These are phyloP conservation scores for Drosophila prolongata DNA, from an alignment of 2,888 invertebrate species.

Conservation along the genomic window DNA sequence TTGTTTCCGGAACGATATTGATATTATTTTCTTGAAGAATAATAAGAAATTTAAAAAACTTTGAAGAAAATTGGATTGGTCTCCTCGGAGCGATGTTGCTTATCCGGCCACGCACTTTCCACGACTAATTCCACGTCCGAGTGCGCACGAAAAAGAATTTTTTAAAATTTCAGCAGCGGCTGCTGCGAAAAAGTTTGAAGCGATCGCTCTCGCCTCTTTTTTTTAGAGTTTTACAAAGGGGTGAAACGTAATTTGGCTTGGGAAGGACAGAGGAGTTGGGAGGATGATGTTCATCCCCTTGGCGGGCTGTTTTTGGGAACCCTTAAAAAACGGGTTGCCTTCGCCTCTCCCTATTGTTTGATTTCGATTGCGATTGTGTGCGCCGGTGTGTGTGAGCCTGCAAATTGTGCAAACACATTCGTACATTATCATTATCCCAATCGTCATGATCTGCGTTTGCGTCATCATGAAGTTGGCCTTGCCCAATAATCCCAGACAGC, in stretches of 20 bases:
- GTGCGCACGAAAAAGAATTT: conserved; percentile 52
- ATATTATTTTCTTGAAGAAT: neutral
- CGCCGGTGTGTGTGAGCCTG: conserved; percentile 35
- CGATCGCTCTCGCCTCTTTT: conserved; percentile 66
- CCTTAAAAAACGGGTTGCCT: conserved; percentile 77
- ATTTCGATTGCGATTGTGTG: conserved; percentile 26
- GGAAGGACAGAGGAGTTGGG: conserved; percentile 5
- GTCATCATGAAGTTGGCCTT: conserved; percentile 69
- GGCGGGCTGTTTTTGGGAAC: conserved; percentile 52
- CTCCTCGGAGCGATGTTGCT: conserved; percentile 51
- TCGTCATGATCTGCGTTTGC: conserved; percentile 37
- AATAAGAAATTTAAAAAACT: neutral
- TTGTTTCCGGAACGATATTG: too few relatives aligned
- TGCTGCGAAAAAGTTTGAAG: conserved; percentile 57
- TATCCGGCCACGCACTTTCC: conserved; percentile 68
- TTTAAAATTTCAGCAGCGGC: conserved; percentile 53
- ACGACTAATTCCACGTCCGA: conserved; percentile 63
- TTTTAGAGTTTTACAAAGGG: conserved; percentile 67
- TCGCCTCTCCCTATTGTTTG: conserved; percentile 62
- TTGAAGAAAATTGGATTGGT: conserved; percentile 2
- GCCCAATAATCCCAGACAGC: conserved; percentile 44
- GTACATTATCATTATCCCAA: conserved; percentile 41
- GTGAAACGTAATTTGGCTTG: conserved; percentile 71
- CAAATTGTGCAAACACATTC: conserved; percentile 46
- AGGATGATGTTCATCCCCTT: conserved; percentile 62